Base-by-base conservation (phyloP, 2,888 invertebrate species). In the Xestobium rufovillosum region DNA sequence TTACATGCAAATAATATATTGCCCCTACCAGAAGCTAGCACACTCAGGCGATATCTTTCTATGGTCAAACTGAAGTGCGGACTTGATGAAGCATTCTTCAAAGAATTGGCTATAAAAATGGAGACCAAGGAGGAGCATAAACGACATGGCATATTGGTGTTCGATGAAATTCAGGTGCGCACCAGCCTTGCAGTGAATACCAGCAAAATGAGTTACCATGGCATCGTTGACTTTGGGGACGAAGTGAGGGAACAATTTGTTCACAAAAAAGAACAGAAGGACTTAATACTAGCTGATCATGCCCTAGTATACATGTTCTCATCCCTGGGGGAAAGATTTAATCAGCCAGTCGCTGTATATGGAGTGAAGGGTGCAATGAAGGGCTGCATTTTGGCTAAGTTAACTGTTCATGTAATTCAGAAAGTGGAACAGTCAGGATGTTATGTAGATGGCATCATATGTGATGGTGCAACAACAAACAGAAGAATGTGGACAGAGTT, bases 281-380 rank as follows among this genome's bases (percentile, higher is more conserved):
- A n/a, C n/a, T n/a, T n/a, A 6, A 14, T 25, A 14, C 14, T 6
- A 3, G 42, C 44, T 1, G 41, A 45, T 41, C 37, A 42, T 30
- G 36, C 41, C 3, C 34, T 47, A n/a, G 41, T 48, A 4, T 26
- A 47, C 9, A 45, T 42, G 42, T 45, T 40, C 14, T 44, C 42
- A 26, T 35, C 47, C 2, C 15, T 49, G 12, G 36, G 30, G 4
- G 49, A 42, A 9, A 14, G 34, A 9, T 47, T 39, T 26, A 35
- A 34, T 17, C 47, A 49, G 25, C 45, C n/a, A n/a, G n/a, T n/a
- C n/a, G n/a, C 45, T 3, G 45, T 45, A 8, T 49, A 41, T 34
- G 41, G 45, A 4, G 37, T 41, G 2, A 41, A 38, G 26, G 38
- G 42, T 4, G 35, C 47, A 8, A 44, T 39, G 12, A 40, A 26